These are phyloP conservation scores for Charanyca ferruginea DNA, from an alignment of 2,888 invertebrate genomes.

Conservation along the genomic window DNA sequence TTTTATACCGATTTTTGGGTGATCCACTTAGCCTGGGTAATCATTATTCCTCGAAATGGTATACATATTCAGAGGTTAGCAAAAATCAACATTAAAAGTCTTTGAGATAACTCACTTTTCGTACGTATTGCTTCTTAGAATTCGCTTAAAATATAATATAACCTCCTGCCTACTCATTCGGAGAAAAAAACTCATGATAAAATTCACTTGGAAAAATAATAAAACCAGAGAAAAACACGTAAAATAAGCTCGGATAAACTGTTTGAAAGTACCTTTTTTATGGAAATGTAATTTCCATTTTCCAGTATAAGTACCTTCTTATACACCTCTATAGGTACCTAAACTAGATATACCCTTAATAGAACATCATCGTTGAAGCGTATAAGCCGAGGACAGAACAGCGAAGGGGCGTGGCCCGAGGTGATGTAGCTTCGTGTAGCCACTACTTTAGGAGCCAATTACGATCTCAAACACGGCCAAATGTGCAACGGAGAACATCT, in stretches of 20 bases:
- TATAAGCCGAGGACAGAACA: slow-evolving; percentile 65
- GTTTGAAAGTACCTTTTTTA: slow-evolving; percentile 9
- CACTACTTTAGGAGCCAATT: slow-evolving; percentile 68
- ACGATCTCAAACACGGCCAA: slow-evolving; percentile 59
- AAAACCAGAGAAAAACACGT: neutral
- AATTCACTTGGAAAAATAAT: neutral
- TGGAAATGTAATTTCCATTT: slow-evolving; percentile 14
- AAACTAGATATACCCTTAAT: slow-evolving; percentile 8
- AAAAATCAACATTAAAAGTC: neutral
- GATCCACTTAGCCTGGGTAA: neutral
- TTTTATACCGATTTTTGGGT: neutral
- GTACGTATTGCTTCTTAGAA: neutral
- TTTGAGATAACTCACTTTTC: neutral
- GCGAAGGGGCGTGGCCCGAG: slow-evolving; percentile 73
- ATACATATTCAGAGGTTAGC: too few species aligned
- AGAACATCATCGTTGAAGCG: slow-evolving; percentile 45
- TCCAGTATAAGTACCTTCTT: neutral
- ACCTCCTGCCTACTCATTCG: neutral
- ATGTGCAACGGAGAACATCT: slow-evolving; percentile 59
- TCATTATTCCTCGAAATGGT: neutral
- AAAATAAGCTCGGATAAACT: neutral
- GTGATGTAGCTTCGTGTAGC: slow-evolving; percentile 69
- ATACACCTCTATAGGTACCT: neutral
- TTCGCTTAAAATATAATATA: neutral
- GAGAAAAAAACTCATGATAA: neutral